Evolutionary conservation across 1,140 invertebrate species (phyloP).

Genomic region (Zophobas morio): DNA sequence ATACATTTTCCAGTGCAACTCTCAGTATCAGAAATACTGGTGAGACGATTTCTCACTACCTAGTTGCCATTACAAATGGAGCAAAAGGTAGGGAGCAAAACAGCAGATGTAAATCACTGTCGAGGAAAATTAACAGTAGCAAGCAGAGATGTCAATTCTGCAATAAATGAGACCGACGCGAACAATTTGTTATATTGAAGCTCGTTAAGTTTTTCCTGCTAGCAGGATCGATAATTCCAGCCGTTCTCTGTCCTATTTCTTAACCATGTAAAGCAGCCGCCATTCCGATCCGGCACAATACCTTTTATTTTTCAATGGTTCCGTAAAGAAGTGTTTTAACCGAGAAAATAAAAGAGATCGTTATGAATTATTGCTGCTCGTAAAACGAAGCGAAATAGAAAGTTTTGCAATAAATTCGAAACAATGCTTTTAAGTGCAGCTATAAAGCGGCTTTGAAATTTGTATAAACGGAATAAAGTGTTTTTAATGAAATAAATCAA

Average conservation of each 20-base stretch:
- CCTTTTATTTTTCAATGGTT: neutral
- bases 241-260: neutral
- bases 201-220: constrained; percentile 17
- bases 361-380: neutral
- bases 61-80: neutral
- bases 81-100: constrained; percentile 12
- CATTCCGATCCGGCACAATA: too few species aligned
- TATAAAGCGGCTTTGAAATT: neutral
- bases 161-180: constrained; percentile 11
- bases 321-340: neutral
- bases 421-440: neutral
- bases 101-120: constrained; percentile 24
- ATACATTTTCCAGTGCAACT: neutral
- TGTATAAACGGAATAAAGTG: neutral
- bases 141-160: neutral
- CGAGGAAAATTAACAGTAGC: neutral
- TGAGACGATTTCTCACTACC: neutral
- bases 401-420: constrained; percentile 1
- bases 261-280: too few species aligned
- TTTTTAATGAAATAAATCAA: neutral
- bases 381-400: neutral
- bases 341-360: neutral
- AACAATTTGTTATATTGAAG: constrained; percentile 11
- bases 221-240: constrained; percentile 14
- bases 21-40: neutral